Conservation (phyloP, 53 echinoderm and acorn worm species). For the Luidia sarsii region DNA sequence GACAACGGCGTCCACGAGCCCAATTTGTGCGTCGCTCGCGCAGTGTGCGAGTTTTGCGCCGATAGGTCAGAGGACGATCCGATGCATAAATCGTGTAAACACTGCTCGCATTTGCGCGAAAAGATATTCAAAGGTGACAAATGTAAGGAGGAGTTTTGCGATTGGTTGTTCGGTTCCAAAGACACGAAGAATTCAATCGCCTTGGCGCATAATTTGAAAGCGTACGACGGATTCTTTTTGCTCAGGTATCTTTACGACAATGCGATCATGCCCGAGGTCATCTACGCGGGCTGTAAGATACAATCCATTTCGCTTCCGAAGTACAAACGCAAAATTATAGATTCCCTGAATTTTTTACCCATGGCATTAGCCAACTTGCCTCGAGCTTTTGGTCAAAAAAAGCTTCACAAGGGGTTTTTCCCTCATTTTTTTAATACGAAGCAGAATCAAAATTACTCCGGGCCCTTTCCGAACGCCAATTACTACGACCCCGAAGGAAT, state of each 20-base stretch:
- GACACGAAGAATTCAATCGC: neutral
- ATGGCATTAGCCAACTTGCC: constrained; percentile 51
- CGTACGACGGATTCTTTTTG: constrained; percentile 21
- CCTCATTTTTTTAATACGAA: constrained; percentile 52
- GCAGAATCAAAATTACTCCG: constrained; percentile 25
- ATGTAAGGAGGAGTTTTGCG: constrained; percentile 19
- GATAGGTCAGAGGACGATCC: neutral
- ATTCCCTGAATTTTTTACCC: constrained; percentile 62
- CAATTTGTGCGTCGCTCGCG: constrained; percentile 3
- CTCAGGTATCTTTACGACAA: constrained; percentile 3
- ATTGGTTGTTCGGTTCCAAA: constrained; percentile 12
- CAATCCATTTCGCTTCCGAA: neutral
- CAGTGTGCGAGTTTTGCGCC: constrained; percentile 11
- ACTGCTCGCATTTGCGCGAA: neutral
- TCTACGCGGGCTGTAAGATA: constrained; percentile 49
- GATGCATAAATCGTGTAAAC: neutral
- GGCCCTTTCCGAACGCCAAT: constrained; percentile 7
- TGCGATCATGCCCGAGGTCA: constrained; percentile 39
- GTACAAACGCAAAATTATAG: constrained; percentile 45
- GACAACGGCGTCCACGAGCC: constrained; percentile 2
- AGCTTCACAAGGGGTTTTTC: constrained; percentile 51
- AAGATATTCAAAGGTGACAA: constrained; percentile 23
- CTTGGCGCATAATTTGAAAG: constrained; percentile 24
- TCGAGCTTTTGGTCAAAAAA: constrained; percentile 20
- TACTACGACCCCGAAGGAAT: constrained; percentile 32